Percentiles rank a stretch among this genome's conserved stretches.
Conservation (phyloP, 1,140 invertebrate species). For the Heliconius eleuchia region DNA sequence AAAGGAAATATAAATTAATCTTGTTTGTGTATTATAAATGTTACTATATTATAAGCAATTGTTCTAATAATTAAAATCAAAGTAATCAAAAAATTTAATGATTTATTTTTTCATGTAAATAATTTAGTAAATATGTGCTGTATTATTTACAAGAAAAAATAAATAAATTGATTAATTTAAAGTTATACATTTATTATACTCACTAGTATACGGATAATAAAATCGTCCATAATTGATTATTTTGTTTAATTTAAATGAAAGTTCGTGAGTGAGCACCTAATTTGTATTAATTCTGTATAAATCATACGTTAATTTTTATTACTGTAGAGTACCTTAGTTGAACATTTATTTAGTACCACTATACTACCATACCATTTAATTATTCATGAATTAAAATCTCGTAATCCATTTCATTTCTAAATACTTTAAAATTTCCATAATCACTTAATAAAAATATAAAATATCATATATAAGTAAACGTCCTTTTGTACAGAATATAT, state of each 20-base stretch:
- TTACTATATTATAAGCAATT: not conserved
- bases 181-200: not conserved
- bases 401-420: not conserved
- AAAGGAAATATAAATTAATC: conserved; percentile 11
- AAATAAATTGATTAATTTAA: no score
- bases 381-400: not conserved
- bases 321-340: not conserved
- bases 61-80: not conserved
- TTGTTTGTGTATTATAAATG: not conserved
- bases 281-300: not conserved
- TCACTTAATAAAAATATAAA: not conserved
- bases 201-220: not conserved
- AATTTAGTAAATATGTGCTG: not conserved
- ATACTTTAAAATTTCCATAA: not conserved
- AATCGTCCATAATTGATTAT: not conserved
- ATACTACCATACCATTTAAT: not conserved
- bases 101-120: not conserved
- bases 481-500: conserved; percentile 19
- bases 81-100: not conserved
- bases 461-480: not conserved
- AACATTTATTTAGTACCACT: not conserved
- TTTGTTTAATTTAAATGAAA: not conserved
- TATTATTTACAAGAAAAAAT: no score
- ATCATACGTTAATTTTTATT: not conserved
- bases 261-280: not conserved